Percentiles rank a stretch among this genome's conserved stretches.
These are phyloP conservation scores for Hypomecis atomaria DNA, from an alignment of 2,888 invertebrate genomes.

Conservation along the genomic window DNA sequence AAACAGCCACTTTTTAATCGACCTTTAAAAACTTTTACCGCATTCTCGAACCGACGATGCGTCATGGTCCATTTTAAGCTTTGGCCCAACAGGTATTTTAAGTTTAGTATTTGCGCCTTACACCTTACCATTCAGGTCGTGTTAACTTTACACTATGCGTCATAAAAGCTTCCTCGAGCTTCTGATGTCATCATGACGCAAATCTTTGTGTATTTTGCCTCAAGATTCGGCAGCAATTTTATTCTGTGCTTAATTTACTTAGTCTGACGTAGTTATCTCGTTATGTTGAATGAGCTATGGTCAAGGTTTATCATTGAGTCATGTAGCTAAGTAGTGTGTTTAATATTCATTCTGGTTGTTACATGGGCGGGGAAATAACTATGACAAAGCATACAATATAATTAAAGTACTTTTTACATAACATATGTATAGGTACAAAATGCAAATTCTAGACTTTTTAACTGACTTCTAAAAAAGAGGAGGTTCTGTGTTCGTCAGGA, in stretches of 20 bases:
- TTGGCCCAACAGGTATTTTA: slow-evolving; percentile 29
- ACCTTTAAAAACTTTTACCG: slow-evolving; percentile 1
- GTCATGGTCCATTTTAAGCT: slow-evolving; percentile 33
- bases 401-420: no score
- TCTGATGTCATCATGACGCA: slow-evolving; percentile 51
- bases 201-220: slow-evolving; percentile 27
- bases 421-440: no score
- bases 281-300: not conserved
- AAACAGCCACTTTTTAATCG: not conserved
- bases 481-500: no score
- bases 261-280: not conserved
- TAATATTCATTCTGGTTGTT: no score
- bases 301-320: no score
- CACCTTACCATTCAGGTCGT: slow-evolving; percentile 30
- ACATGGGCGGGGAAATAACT: no score
- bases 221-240: not conserved
- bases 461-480: no score
- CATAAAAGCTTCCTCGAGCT: slow-evolving; percentile 43
- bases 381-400: no score
- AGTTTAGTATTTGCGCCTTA: slow-evolving; percentile 30
- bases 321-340: no score
- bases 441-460: no score
- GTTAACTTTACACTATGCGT: slow-evolving; percentile 42
- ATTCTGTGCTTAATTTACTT: not conserved
- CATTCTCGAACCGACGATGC: slow-evolving; percentile 15